Base-by-base conservation (phyloP, 2,113 vertebrate genomes). In the Steatornis caripensis region DNA sequence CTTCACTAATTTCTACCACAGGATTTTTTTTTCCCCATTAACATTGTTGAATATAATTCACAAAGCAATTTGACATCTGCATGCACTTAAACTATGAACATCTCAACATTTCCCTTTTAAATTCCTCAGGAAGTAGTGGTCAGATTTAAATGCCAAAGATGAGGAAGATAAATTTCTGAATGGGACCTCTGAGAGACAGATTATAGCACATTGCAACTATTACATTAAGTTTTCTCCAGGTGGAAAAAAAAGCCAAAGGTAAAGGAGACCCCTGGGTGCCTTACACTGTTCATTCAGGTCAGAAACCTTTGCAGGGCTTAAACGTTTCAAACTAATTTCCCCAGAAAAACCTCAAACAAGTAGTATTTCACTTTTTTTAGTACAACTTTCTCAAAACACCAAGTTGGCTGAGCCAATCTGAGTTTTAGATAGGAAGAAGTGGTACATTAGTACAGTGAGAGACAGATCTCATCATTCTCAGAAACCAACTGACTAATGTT, bases 81-180 rank as follows among this genome's bases (percentile, higher is more conserved):
- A 72, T 1, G 12, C 41, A 76, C n/a, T 88, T 86, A 81, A 95
- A 84, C 86, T 61, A 27, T 13, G 34, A 95, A 78, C 15, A 39
- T 43, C n/a, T 85, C 49, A 85, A 86, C 45, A 75, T 17, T 46
- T 95, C 54, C 58, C 17, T 91, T 94, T 94, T 39, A 88, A 83
- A 91, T 48, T 87, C 46, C 60, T 90, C 53, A n/a, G 89, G 72
- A 96, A 94, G 51, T 39, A 79, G 60, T 24, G 45, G n/a, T 95
- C 94, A 95, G 53, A 61, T 36, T 90, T 71, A 91, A 84, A 84
- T 85, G 66, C 64, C 68, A 65, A 77, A 74, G 45, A 82, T 29
- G 18, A 94, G 46, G 78, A 87, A 92, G 70, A 92, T 68, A 70
- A 75, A 93, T 77, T 94, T 93, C 54, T 78, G 76, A 93, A 89